Percentiles rank a stretch among this genome's conserved stretches.
Conservation (phyloP, 2,888 invertebrate species). For the Sphinx pinastri region DNA sequence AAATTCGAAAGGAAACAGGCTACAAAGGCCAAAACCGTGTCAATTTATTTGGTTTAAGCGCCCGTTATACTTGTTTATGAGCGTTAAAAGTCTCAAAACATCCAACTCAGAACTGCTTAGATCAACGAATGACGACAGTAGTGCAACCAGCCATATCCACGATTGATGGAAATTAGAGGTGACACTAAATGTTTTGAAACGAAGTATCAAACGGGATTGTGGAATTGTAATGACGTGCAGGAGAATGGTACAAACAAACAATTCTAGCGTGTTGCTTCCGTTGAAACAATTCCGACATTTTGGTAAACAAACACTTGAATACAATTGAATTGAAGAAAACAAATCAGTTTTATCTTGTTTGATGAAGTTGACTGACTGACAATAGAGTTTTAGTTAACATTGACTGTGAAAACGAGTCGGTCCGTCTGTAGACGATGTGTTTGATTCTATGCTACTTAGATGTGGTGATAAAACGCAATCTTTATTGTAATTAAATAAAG, state of each 20-base stretch:
- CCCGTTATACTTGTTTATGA: constrained; percentile 11
- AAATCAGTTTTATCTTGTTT: not conserved
- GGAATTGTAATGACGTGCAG: not conserved
- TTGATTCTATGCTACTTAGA: too few relatives aligned
- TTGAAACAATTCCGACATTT: constrained; percentile 4
- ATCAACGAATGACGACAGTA: not conserved
- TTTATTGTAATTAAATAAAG: too few relatives aligned
- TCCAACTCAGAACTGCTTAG: not conserved
- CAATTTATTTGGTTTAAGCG: constrained; percentile 1
- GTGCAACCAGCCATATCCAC: not conserved
- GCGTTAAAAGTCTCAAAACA: constrained; percentile 15
- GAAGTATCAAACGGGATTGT: constrained; percentile 14
- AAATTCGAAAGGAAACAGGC: constrained; percentile 7
- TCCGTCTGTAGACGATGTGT: too few relatives aligned
- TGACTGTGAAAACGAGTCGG: too few relatives aligned
- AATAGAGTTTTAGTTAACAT: not conserved
- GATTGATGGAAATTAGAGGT: constrained; percentile 6
- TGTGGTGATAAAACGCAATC: too few relatives aligned
- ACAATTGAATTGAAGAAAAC: not conserved
- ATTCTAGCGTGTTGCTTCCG: not conserved
- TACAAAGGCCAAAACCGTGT: constrained; percentile 4
- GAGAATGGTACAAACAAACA: constrained; percentile 2
- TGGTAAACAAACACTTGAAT: constrained; percentile 8
- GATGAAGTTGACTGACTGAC: not conserved
- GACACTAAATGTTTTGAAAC: constrained; percentile 8